Evolutionary conservation across 2,797 vertebrate species (phyloP), one percentile per base, ranked within the genome.

Genomic region (Falco columbarius): DNA sequence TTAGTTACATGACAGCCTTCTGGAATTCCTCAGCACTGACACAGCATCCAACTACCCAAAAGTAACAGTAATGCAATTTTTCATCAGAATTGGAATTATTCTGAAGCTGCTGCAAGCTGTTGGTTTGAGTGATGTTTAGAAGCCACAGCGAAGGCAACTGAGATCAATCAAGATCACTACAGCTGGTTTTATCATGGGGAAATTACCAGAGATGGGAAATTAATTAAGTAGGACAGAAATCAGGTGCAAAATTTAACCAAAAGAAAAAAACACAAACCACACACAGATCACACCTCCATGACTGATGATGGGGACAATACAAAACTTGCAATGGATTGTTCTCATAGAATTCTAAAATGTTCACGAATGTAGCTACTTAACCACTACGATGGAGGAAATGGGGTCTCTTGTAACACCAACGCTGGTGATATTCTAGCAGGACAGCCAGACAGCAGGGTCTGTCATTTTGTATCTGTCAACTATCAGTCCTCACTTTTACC

Each of bases 1-100:
- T 81, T 24, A 68, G 75, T 85, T 85, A 66, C 0, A 0, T 20
- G 88, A 96, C 30, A 38, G 70, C 59, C 58, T 86, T 59, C 58
- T 86, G 81, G 54, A 95, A 95, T 86, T 96, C 74, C 83, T 89
- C 90, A 76, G 51, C 74, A 70, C 34, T 94, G 82, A 90, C 70
- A 72, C 38, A 89, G 46, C 46, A 93, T n/a, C 62, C n/a, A 54
- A 74, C 65, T 72, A 62, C 24, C 38, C 71, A 70, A 34, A 92
- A 81, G 66, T 61, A 93, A 83, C 22, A 72, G 56, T 30, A 87
- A 42, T 10, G 42, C 14, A 1, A 2, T n/a, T 92, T 95, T 90
- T 70, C 73, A 86, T 51, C 46, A 85, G 52, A 84, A 90, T 24
- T 62, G 59, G 27, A 93, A 90, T 62, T 73, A 86, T 52, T 89